Evolutionary conservation across 1,140 invertebrate genomes (phyloP).

Genomic region (Drosophila lacertosa): DNA sequence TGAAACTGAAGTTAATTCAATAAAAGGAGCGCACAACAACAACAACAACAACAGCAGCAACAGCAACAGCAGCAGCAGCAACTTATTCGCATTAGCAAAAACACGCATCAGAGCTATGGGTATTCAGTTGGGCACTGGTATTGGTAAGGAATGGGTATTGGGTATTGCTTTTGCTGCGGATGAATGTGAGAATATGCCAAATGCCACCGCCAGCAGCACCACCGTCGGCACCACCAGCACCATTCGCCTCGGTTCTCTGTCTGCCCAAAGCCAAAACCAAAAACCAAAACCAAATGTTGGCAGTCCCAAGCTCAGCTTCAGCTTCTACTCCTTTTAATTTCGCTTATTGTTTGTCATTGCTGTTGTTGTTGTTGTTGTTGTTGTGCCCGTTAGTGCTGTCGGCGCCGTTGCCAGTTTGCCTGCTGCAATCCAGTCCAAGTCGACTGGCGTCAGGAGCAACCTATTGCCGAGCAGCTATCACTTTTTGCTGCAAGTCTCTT

Average conservation of each 20-base stretch:
- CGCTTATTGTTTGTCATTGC: conserved; percentile 67
- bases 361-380: conserved; percentile 22
- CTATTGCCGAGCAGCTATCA: conserved; percentile 38
- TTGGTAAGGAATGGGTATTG: conserved; percentile 22
- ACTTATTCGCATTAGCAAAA: conserved; percentile 80
- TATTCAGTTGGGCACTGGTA: conserved; percentile 26
- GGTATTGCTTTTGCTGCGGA: conserved; percentile 49
- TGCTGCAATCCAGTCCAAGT: conserved; percentile 36
- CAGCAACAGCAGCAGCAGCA: conserved; percentile 44
- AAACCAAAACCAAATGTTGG: conserved; percentile 39
- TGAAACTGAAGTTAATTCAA: conserved; percentile 74
- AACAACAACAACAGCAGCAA: conserved; percentile 31
- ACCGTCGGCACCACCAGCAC: conserved; percentile 19
- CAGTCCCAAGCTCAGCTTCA: conserved; percentile 15
- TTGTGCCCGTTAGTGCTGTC: conserved; percentile 25
- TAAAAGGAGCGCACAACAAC: conserved; percentile 52
- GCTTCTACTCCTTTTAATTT: conserved; percentile 56
- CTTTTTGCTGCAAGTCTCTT: conserved; percentile 51
- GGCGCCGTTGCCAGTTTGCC: conserved; percentile 23
- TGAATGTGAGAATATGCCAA: conserved; percentile 81
- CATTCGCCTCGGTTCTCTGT: conserved; percentile 19
- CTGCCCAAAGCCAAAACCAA: conserved; percentile 26
- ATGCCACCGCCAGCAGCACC: conserved; percentile 65
- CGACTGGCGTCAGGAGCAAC: conserved; percentile 58
- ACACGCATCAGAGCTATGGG: conserved; percentile 54